Base-by-base conservation (phyloP, 2,888 invertebrate species). In the Yponomeuta cagnagella region DNA sequence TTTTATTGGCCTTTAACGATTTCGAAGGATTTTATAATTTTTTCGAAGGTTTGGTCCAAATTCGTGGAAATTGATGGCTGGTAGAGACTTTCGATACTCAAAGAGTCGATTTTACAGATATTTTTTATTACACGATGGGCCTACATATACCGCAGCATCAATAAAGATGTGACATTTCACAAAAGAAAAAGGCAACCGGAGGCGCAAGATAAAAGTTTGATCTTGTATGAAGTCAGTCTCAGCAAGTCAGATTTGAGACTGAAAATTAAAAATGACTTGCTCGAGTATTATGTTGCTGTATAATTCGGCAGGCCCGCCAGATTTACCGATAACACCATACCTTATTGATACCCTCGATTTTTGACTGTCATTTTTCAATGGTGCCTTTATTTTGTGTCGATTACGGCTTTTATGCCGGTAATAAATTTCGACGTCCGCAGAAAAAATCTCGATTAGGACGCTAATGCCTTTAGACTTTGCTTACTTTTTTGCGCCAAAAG, bases 351-450 rank as follows among this genome's bases (percentile, higher is more conserved):
- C 37, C 67, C 43, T 67, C 67, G 67, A 67, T 67, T 67, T 67
- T 67, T 67, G 67, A 67, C 30, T 67, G 67, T 67, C 67, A 43
- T 43, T 43, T 67, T 33, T 37, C 67, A 12, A 67, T 37, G 52
- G 43, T 43, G 43, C 67, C 33, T 67, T 67, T 67, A 67, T 67
- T 64, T 67, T 67, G 37, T 30, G 31, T 65, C 65, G 65, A 65
- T 65, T 65, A 65, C 65, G 30, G n/a, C 67, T 71, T 76, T 79
- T 79, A 78, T 74, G 76, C 74, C 58, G 72, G 74, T 72, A 75
- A 83, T 82, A 82, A 82, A 82, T 80, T 78, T 77, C 73, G 74
- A 74, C 75, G 75, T 81, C 81, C 82, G 70, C 73, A 77, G 81
- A 82, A 81, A 75, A 67, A 37, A 67, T 12, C 75, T 63, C 75